Evolutionary conservation across 2,113 vertebrate species (phyloP).

Genomic region (Prionailurus viverrinus): DNA sequence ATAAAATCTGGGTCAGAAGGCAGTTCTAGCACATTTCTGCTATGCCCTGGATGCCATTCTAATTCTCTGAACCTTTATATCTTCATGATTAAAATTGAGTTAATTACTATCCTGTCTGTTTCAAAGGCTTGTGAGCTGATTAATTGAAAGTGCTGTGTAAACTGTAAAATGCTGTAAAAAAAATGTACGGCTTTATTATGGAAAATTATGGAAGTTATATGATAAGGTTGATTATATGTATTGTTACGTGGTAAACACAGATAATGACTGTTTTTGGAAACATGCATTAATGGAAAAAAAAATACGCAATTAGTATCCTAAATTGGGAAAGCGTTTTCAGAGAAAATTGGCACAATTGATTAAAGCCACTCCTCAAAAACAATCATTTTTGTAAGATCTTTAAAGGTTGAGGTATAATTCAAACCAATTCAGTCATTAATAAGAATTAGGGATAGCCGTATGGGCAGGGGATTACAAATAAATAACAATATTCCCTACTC

Average conservation of each 20-base stretch:
- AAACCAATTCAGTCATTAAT: not conserved
- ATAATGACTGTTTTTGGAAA: slow-evolving; percentile 36
- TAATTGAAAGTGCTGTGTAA: slow-evolving; percentile 50
- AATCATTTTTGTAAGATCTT: not conserved
- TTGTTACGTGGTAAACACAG: slow-evolving; percentile 34
- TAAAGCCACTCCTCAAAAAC: not conserved
- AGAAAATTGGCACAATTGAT: slow-evolving; percentile 9
- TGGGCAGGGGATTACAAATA: not conserved
- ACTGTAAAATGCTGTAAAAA: slow-evolving; percentile 32
- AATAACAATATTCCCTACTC: not conserved
- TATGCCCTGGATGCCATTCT: not conserved
- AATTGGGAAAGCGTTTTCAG: not conserved
- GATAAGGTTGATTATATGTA: slow-evolving; percentile 56
- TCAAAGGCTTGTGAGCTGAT: slow-evolving; percentile 49
- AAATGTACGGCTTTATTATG: slow-evolving; percentile 34
- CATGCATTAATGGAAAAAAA: not conserved
- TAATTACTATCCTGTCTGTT: slow-evolving; percentile 29
- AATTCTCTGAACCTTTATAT: slow-evolving; percentile 14
- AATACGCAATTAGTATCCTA: not conserved
- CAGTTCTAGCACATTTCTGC: not conserved
- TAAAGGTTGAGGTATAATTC: not conserved
- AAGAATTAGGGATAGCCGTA: not conserved
- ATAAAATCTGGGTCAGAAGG: not conserved
- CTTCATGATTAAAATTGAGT: slow-evolving; percentile 43
- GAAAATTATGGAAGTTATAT: slow-evolving; percentile 52